Percentiles rank a stretch among this genome's conserved stretches.
These are phyloP conservation scores for Spondyliosoma cantharus DNA, from an alignment of 2,797 vertebrate species.

Conservation along the genomic window DNA sequence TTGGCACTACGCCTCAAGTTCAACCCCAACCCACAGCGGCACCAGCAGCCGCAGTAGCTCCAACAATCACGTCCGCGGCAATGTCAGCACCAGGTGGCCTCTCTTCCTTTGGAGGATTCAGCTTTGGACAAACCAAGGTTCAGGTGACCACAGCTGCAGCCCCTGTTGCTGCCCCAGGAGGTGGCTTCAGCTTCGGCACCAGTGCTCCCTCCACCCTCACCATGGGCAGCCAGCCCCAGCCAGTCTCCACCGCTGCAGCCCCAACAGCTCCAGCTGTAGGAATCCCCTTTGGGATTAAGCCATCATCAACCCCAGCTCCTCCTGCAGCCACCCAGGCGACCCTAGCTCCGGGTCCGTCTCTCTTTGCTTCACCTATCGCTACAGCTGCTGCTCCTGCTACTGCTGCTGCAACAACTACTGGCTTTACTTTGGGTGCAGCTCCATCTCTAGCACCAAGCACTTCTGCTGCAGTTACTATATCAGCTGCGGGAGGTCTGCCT, in stretches of 20 bases:
- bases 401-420: slow-evolving; percentile 51
- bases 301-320: slow-evolving; percentile 82
- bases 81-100: slow-evolving; percentile 47
- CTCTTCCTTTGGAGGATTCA: slow-evolving; percentile 72
- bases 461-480: slow-evolving; percentile 56
- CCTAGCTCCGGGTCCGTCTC: slow-evolving; percentile 65
- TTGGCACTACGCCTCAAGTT: slow-evolving; percentile 66
- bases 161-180: slow-evolving; percentile 54
- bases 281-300: slow-evolving; percentile 86
- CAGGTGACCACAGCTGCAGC: slow-evolving; percentile 74
- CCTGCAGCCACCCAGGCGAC: slow-evolving; percentile 52
- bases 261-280: slow-evolving; percentile 52
- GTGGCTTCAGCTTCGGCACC: slow-evolving; percentile 78
- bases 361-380: slow-evolving; percentile 81
- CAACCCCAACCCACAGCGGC: slow-evolving; percentile 34
- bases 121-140: slow-evolving; percentile 79
- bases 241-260: slow-evolving; percentile 35
- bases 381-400: slow-evolving; percentile 51
- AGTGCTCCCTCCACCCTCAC: slow-evolving; percentile 73
- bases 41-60: not conserved
- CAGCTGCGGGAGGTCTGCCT: slow-evolving; percentile 57
- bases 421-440: slow-evolving; percentile 72
- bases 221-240: slow-evolving; percentile 69
- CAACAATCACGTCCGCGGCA: not conserved
- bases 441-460: slow-evolving; percentile 50